Evolutionary conservation across 2,113 vertebrate genomes (phyloP).

Genomic region (Bos taurus): DNA sequence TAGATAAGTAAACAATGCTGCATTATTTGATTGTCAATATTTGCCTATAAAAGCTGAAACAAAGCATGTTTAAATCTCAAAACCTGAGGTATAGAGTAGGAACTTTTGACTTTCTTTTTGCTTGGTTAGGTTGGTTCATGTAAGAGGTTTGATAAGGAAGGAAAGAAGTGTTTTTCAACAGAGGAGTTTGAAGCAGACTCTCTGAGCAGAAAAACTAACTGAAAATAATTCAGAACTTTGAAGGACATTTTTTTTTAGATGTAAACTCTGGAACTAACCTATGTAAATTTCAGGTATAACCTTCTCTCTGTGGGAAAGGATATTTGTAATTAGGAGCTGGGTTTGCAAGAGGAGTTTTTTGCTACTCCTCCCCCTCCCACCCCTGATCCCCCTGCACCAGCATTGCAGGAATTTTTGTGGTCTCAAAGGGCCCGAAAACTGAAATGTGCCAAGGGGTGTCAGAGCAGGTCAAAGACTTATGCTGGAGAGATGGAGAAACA

Average conservation of each 20-base stretch:
- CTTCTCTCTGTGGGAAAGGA: background rate
- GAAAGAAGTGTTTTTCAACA: background rate
- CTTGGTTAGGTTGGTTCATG: background rate
- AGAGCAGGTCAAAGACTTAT: background rate
- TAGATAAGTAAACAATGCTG: background rate
- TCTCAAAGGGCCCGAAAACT: background rate
- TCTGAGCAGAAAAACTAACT: background rate
- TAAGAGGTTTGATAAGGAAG: background rate
- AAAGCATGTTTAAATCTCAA: background rate
- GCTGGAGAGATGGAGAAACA: background rate
- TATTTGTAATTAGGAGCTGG: background rate
- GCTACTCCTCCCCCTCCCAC: background rate
- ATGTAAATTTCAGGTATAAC: background rate
- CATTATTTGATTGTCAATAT: background rate
- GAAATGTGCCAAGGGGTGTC: background rate
- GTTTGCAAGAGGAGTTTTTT: background rate
- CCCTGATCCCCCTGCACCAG: background rate
- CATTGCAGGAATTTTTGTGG: background rate
- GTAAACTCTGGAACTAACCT: background rate
- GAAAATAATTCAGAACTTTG: background rate
- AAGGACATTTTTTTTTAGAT: background rate
- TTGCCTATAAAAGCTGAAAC: background rate
- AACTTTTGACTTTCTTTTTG: background rate
- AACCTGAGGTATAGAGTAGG: background rate
- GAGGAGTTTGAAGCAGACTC: background rate